phyloP scores from a whole-genome alignment of 2,113 vertebrate species.

The Rhegmatorhina hoffmannsi region DNA sequence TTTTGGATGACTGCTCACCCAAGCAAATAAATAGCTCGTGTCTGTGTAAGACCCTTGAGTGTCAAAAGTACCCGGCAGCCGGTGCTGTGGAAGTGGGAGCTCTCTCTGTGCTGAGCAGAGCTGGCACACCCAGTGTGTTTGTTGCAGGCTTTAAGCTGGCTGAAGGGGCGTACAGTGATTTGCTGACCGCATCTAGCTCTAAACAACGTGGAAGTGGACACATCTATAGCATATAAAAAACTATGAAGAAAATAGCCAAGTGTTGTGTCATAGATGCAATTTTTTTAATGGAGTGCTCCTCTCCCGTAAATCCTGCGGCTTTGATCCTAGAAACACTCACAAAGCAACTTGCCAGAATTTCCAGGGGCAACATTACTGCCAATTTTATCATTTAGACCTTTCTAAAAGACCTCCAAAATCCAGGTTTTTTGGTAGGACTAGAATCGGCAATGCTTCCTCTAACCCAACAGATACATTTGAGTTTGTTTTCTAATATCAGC shows the following conservation, averaged over 20 bases:
- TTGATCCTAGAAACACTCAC: not conserved
- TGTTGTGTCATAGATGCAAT: fast-evolving
- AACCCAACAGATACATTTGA: not conserved
- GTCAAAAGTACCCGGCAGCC: not conserved
- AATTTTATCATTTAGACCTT: not conserved
- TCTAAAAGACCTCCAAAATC: not conserved
- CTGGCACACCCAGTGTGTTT: fast-evolving
- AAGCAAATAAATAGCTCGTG: not conserved
- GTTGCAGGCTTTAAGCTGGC: not conserved
- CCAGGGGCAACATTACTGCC: not conserved
- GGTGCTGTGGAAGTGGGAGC: not conserved
- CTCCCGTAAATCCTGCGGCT: not conserved
- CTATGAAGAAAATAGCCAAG: not conserved
- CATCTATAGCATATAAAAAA: not conserved
- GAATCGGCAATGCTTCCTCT: not conserved
- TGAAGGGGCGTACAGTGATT: not conserved
- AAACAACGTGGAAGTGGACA: not conserved
- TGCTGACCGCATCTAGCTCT: not conserved
- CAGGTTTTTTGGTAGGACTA: not conserved
- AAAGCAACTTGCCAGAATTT: not conserved
- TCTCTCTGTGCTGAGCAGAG: not conserved
- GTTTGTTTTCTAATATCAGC: not conserved
- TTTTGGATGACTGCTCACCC: not conserved
- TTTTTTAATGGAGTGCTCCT: not conserved
- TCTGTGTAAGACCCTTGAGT: not conserved